Evolutionary conservation across 2,888 invertebrate species (phyloP).

Genomic region (Napeogenes sylphis): DNA sequence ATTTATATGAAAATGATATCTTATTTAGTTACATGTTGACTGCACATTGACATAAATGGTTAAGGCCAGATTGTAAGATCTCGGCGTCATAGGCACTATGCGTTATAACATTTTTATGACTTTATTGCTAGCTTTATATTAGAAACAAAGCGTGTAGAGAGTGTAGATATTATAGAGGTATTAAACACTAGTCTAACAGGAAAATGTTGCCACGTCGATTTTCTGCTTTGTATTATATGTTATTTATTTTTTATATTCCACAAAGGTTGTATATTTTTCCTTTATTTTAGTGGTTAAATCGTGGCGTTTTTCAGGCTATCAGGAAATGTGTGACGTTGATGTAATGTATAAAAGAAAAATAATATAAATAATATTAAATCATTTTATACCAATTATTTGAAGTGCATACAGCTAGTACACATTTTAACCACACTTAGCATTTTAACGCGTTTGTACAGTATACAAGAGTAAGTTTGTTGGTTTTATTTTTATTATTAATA

Average conservation of each 20-base stretch:
- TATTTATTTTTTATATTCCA: slow-evolving; percentile 70
- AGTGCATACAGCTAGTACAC: slow-evolving; percentile 18
- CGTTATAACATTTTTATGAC: slow-evolving; percentile 30
- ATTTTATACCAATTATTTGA: slow-evolving; percentile 23
- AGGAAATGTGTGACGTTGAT: slow-evolving; percentile 39
- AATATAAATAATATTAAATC: slow-evolving; percentile 9
- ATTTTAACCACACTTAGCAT: slow-evolving; percentile 19
- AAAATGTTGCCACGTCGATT: slow-evolving; percentile 74
- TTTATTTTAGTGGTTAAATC: slow-evolving; percentile 54
- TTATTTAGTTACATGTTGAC: slow-evolving; percentile 25
- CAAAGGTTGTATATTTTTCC: slow-evolving; percentile 62
- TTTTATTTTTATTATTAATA: slow-evolving; percentile 22
- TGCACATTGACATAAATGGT: slow-evolving; percentile 20
- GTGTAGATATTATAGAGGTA: slow-evolving; percentile 70
- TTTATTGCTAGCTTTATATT: slow-evolving; percentile 37
- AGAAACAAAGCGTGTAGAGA: slow-evolving; percentile 42
- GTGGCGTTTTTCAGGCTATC: slow-evolving; percentile 58
- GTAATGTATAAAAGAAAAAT: slow-evolving; percentile 14
- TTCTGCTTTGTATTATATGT: slow-evolving; percentile 75
- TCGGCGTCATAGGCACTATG: slow-evolving; percentile 37
- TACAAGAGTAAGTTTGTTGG: slow-evolving; percentile 24
- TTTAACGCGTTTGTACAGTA: slow-evolving; percentile 26
- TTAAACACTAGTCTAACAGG: slow-evolving; percentile 73
- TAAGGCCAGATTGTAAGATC: slow-evolving; percentile 29
- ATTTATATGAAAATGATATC: slow-evolving; percentile 17